Evolutionary conservation across 2,888 invertebrate genomes (phyloP), one percentile per base, ranked within the genome.

Genomic region (Athripsodes cinereus): DNA sequence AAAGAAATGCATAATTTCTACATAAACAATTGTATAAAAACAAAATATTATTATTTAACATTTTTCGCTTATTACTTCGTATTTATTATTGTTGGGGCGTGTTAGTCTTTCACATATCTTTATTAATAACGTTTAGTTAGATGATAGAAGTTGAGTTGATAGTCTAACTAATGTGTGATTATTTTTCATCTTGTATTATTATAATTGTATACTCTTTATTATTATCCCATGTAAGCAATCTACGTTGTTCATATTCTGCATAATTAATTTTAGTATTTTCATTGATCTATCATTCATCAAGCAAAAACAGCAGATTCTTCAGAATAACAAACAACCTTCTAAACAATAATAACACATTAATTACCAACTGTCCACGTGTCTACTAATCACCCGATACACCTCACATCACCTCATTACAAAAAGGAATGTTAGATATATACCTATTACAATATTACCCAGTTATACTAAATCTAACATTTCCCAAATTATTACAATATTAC

Each of bases 251-350:
- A 70, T 73, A 69, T 74, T 75, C 74, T 76, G 74, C 73, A 76
- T 71, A 62, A 77, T 76, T 77, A 78, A 81, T 82, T 77, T 73
- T 81, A 87, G 87, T 84, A 85, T 87, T 84, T 87, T 87, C 84
- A 86, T 88, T 83, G 87, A 87, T 82, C 84, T 87, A 72, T 87
- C 87, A 83, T 87, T 87, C 83, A 83, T 87, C 78, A 84, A 86
- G 85, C 82, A 84, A 77, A 83, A 83, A 82, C 78, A 77, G 72
- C 77, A 79, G 76, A 79, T 81, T 68, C 76, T 81, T 75, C 80
- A 81, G 60, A 60, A 60, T 60, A 61, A 61, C 61, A 57, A 50
- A 50, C 18, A 46, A 51, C 52, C 57, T 31, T 26, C 31, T 21
- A 57, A 57, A 47, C 21, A 26, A 16, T 22, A 52, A 5, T 40